Evolutionary conservation across 2,797 vertebrate species (phyloP).

Genomic region (Betta splendens): DNA sequence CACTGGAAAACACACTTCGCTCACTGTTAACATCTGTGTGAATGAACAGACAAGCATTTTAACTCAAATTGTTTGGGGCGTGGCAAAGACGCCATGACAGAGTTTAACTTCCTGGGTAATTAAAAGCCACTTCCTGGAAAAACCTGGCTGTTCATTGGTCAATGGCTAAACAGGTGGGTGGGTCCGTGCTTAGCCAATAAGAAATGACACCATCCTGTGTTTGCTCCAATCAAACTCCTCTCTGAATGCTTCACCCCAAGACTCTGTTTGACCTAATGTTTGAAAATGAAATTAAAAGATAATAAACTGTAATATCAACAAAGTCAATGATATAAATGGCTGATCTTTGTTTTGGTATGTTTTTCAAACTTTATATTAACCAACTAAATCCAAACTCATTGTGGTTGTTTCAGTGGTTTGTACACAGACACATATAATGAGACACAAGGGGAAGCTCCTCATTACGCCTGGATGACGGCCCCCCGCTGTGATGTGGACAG

Average conservation of each 20-base stretch:
- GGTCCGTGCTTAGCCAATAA: not conserved
- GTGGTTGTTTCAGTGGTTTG: no score
- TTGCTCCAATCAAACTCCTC: not conserved
- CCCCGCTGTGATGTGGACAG: constrained; percentile 45
- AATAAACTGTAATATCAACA: not conserved
- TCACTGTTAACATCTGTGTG: not conserved
- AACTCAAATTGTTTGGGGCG: not conserved
- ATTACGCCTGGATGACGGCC: constrained; percentile 46
- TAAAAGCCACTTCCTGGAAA: not conserved
- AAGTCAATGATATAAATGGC: not conserved
- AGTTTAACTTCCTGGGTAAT: not conserved
- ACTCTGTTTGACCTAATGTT: not conserved
- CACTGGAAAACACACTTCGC: not conserved
- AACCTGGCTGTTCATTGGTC: not conserved
- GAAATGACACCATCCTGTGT: not conserved
- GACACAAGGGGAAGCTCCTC: constrained; percentile 42
- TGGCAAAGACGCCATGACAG: not conserved
- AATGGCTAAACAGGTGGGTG: not conserved
- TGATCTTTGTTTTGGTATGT: not conserved
- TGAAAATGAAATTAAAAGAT: not conserved
- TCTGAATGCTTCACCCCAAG: not conserved
- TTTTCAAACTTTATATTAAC: no score
- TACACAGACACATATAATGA: constrained; percentile 4
- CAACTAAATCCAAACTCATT: not conserved
- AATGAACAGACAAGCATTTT: not conserved